Percentiles rank a stretch among this genome's conserved stretches.
Conservation (phyloP, 2,888 invertebrate species). For the Amiota mariae region DNA sequence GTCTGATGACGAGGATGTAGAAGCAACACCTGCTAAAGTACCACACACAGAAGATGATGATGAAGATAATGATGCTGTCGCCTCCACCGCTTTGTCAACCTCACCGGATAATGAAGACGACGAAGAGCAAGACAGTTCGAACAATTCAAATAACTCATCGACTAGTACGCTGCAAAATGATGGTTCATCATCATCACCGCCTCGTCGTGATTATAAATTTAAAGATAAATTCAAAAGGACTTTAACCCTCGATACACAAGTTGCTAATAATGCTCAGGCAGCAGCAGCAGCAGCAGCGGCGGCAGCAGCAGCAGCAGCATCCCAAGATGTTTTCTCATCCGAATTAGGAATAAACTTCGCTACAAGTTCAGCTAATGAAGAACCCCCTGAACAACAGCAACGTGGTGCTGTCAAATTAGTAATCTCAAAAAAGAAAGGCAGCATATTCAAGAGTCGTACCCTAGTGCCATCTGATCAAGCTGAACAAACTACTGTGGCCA, state of each 20-base stretch:
- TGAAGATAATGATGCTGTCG: slow-evolving; percentile 18
- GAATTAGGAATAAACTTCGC: slow-evolving; percentile 27
- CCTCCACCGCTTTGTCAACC: slow-evolving; percentile 36
- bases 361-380: slow-evolving; percentile 17
- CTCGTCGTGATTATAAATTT: slow-evolving; percentile 70
- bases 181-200: slow-evolving; percentile 64
- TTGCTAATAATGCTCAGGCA: slow-evolving; percentile 52
- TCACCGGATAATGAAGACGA: slow-evolving; percentile 41
- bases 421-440: slow-evolving; percentile 88
- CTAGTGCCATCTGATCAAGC: slow-evolving; percentile 75
- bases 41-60: slow-evolving; percentile 44
- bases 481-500: slow-evolving; percentile 77
- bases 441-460: slow-evolving; percentile 90
- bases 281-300: slow-evolving; percentile 44
- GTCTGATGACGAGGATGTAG: slow-evolving; percentile 25
- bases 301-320: slow-evolving; percentile 23
- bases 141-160: slow-evolving; percentile 52
- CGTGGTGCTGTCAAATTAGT: slow-evolving; percentile 78
- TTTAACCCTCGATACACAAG: slow-evolving; percentile 66
- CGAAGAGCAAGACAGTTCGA: slow-evolving; percentile 51
- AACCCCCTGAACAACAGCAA: slow-evolving; percentile 71
- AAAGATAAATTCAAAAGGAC: slow-evolving; percentile 73
- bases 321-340: slow-evolving; percentile 26
- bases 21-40: slow-evolving; percentile 46
- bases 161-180: slow-evolving; percentile 54